These are phyloP conservation scores for Dryadula phaetusa DNA, from an alignment of 2,888 invertebrate species.

Conservation along the genomic window DNA sequence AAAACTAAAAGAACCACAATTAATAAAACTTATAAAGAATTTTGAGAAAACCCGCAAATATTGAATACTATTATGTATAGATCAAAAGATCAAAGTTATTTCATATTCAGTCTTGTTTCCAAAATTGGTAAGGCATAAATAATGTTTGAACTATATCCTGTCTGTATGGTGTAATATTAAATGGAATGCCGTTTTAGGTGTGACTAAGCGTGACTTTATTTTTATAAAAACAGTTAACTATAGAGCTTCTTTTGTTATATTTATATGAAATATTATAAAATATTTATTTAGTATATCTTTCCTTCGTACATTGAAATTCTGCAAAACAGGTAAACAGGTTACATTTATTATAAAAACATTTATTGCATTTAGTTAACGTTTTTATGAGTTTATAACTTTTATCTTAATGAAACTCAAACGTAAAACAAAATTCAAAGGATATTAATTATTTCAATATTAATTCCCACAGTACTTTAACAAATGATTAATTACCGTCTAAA, in stretches of 20 bases:
- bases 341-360: background rate
- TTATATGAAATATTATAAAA: too few species aligned
- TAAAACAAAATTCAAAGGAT: background rate
- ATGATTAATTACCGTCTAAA: constrained; percentile 21
- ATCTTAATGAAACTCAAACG: background rate
- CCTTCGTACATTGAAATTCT: background rate
- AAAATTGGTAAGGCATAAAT: constrained; percentile 25
- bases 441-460: constrained; percentile 1
- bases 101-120: constrained; percentile 24
- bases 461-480: constrained; percentile 24
- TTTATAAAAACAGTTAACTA: background rate
- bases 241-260: background rate
- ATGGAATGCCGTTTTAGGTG: constrained; percentile 24
- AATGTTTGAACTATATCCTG: constrained; percentile 21
- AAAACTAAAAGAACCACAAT: background rate
- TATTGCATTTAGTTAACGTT: background rate
- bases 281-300: background rate
- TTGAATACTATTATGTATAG: background rate
- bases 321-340: too few species aligned
- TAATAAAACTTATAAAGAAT: too few species aligned
- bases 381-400: background rate
- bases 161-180: constrained; percentile 8
- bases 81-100: constrained; percentile 4
- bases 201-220: constrained; percentile 12
- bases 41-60: constrained; percentile 10